Conservation (phyloP, 2,113 vertebrate genomes). For the Leucoraja erinaceus region DNA sequence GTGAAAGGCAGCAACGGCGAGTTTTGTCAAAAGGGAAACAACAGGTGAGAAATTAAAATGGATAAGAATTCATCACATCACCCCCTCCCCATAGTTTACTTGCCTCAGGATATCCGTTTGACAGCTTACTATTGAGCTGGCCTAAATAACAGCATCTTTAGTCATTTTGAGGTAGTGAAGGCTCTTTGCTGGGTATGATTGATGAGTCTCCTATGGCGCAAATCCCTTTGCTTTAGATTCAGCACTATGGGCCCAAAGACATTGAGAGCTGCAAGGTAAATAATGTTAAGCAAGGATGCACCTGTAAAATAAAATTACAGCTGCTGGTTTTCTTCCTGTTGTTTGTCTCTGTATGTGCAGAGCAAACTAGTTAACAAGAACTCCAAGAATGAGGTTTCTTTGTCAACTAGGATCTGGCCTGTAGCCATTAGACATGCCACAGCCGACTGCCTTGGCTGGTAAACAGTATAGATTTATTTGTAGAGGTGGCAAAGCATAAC, state of each 20-base stretch:
- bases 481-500: slow-evolving; percentile 24
- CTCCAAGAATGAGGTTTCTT: background rate
- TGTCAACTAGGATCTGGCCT: slow-evolving; percentile 12
- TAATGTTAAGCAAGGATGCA: background rate
- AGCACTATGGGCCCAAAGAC: background rate
- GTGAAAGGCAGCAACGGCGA: background rate
- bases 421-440: background rate
- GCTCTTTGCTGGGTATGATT: background rate
- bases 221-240: background rate
- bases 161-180: background rate
- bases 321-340: background rate
- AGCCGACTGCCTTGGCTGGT: background rate
- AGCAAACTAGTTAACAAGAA: slow-evolving; percentile 1
- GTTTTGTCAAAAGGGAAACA: background rate
- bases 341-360: background rate
- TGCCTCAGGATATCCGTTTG: background rate
- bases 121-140: background rate
- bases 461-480: slow-evolving; percentile 26
- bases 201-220: background rate
- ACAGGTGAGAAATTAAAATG: background rate
- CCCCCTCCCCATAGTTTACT: background rate
- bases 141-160: background rate
- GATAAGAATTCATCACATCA: background rate
- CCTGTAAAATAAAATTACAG: background rate
- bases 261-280: too few species aligned